Evolutionary conservation across 2,797 vertebrate species (phyloP), one percentile per base, ranked within the genome.

Genomic region (Catostomus latipinnis): DNA sequence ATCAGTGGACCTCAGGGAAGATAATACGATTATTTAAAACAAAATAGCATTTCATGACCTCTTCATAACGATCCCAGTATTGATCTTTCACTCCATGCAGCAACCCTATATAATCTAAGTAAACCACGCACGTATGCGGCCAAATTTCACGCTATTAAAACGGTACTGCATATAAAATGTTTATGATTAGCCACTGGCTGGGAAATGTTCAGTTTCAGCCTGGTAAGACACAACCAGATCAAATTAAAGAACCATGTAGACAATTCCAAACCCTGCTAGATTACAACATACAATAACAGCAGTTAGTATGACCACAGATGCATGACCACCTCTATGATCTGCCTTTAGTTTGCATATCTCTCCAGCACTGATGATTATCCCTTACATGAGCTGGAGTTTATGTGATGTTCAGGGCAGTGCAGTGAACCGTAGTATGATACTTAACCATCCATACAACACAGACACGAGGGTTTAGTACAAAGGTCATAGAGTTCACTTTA

Each of bases 331-430:
- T 78, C 65, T 45, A 8, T 16, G 56, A 16, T 70, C 66, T 14
- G 22, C 22, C 49, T 60, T 53, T 22, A 78, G 66, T 78, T 71
- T 71, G 57, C 67, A 71, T 48, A 52, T 68, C 53, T 71, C 70
- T 13, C 3, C 34, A 4, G n/a, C 16, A 45, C 12, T 46, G 6
- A 11, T 60, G 65, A 8, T 46, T 60, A 49, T 76, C 22, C 49
- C 10, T 62, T 45, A 63, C 49, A 34, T 43, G 12, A 74, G 48
- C 48, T 48, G 6, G 53, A 12, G 43, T 68, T 49, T 65, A n/a
- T 48, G 61, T 58, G 12, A 16, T 16, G 43, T 79, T 50, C 53
- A 12, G 74, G 58, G 18, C 7, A 65, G 43, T 16, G 52, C n/a
- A 22, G 6, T 10, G 54, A 76, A 71, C 66, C 8, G 8, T 71